These are phyloP conservation scores for Urosaurus nigricauda DNA, from an alignment of 2,797 vertebrate species.

Conservation along the genomic window DNA sequence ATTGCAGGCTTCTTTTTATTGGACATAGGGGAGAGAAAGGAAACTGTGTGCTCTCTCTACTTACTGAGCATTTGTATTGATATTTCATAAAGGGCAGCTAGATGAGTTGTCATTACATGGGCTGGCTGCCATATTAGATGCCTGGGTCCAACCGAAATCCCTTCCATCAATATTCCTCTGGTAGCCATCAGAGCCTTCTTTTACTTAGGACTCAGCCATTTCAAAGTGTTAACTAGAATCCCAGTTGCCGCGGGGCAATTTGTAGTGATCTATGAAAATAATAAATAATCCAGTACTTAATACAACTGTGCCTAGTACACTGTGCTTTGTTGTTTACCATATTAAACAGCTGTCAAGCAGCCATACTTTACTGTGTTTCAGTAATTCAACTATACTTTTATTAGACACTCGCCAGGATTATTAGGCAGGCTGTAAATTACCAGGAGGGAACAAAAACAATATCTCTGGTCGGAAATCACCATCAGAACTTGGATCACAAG, in stretches of 20 bases:
- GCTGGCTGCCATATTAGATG: conserved; percentile 1
- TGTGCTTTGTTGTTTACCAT: conserved; percentile 7
- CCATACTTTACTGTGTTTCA: conserved; percentile 26
- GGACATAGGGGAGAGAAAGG: background rate
- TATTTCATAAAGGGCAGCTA: conserved; percentile 29
- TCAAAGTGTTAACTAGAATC: conserved; percentile 44
- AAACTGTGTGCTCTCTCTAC: background rate
- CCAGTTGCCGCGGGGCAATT: conserved; percentile 41
- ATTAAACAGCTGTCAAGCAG: conserved; percentile 22
- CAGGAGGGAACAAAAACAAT: too few species aligned
- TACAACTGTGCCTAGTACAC: background rate
- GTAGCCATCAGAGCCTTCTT: conserved; percentile 40
- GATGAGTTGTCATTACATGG: background rate
- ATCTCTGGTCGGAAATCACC: background rate
- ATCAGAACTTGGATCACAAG: conserved; percentile 16
- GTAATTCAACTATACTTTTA: conserved; percentile 6
- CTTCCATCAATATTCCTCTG: background rate
- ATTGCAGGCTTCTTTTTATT: conserved; percentile 25
- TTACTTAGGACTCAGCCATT: conserved; percentile 26
- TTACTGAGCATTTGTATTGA: conserved; percentile 5
- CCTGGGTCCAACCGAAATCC: background rate
- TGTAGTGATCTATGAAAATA: conserved; percentile 48
- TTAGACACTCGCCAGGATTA: conserved; percentile 19
- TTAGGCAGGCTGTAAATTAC: conserved; percentile 25
- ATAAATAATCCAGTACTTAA: conserved; percentile 31